Conservation (phyloP, 2,888 invertebrate genomes). For the Rhagonycha fulva region DNA sequence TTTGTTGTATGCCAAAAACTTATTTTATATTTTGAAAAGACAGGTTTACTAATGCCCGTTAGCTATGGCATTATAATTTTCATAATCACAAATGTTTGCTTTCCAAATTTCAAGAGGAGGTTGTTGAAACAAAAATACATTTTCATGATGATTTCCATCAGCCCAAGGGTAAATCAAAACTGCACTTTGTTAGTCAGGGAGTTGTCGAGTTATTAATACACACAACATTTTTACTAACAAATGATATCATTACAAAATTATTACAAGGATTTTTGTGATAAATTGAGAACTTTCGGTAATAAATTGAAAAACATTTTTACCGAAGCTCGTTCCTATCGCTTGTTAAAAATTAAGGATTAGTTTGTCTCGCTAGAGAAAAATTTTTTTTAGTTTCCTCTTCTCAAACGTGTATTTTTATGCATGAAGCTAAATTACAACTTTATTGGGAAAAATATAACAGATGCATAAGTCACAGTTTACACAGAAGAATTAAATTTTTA, state of each 20-base stretch:
- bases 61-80: neutral
- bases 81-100: neutral
- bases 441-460: neutral
- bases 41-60: neutral
- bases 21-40: conserved; percentile 12
- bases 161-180: neutral
- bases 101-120: neutral
- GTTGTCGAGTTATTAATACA: neutral
- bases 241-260: neutral
- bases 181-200: neutral
- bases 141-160: neutral
- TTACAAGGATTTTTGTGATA: neutral
- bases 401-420: neutral
- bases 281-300: neutral
- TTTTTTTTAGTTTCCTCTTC: neutral
- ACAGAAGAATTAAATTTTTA: neutral
- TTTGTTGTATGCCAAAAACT: conserved; percentile 10
- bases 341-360: neutral
- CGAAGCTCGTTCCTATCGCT: neutral
- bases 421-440: neutral
- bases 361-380: neutral
- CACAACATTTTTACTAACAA: neutral
- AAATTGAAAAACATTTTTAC: neutral
- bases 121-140: neutral
- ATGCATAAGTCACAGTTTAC: too few species aligned